These are phyloP conservation scores for Copidosoma floridanum DNA, from an alignment of 1,140 invertebrate species.

Conservation along the genomic window DNA sequence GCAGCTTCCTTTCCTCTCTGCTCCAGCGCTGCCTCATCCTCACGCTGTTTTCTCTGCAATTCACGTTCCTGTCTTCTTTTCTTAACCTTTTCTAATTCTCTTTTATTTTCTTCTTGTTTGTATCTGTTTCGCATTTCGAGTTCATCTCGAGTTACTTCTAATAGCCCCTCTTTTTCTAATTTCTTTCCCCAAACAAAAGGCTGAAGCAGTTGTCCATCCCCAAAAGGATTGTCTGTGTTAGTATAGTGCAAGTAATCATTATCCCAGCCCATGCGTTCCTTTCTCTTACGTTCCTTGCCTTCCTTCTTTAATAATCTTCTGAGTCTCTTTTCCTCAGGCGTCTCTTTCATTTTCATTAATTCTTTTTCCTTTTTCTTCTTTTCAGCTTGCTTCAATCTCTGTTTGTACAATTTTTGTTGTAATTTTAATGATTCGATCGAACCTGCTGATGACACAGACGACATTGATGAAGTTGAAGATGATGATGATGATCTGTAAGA, in stretches of 20 bases:
- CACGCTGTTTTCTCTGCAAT: conserved; percentile 81
- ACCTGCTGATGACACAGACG: conserved; percentile 40
- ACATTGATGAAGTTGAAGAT: conserved; percentile 32
- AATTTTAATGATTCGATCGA: conserved; percentile 67
- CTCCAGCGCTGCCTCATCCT: conserved; percentile 83
- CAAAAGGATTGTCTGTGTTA: conserved; percentile 98
- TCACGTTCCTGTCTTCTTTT: conserved; percentile 87
- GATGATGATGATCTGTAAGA: conserved; percentile 34
- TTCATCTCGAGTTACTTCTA: conserved; percentile 75
- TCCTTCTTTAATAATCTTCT: conserved; percentile 87
- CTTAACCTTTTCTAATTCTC: conserved; percentile 89
- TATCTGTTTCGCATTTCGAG: conserved; percentile 80
- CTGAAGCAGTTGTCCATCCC: conserved; percentile 88
- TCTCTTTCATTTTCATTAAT: conserved; percentile 84
- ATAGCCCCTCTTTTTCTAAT: conserved; percentile 89
- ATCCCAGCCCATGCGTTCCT: conserved; percentile 94
- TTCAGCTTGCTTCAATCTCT: conserved; percentile 65
- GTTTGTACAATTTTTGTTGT: conserved; percentile 70
- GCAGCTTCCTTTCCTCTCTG: conserved; percentile 93
- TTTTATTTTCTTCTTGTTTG: conserved; percentile 89
- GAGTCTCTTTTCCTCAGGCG: conserved; percentile 90
- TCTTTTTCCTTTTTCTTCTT: conserved; percentile 77
- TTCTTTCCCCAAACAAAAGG: conserved; percentile 98
- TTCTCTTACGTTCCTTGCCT: conserved; percentile 83
- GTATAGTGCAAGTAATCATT: conserved; percentile 95